Conservation (phyloP, 2,888 invertebrate species). For the Zaprionus bogoriensis region DNA sequence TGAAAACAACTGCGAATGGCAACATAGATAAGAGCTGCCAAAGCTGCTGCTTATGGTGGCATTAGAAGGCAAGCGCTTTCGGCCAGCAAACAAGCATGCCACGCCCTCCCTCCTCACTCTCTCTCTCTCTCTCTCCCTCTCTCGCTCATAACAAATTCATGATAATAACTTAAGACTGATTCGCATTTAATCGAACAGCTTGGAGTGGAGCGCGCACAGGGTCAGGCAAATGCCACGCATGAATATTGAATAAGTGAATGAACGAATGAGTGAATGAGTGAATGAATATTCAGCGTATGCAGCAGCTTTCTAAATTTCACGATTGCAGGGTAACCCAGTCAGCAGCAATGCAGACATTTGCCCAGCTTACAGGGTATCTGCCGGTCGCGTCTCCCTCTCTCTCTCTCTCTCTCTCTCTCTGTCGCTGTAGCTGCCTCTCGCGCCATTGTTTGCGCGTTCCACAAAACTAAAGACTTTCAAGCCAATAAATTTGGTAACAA, state of each 20-base stretch:
- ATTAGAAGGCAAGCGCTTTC: slow-evolving; percentile 5
- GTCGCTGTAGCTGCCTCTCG: no score
- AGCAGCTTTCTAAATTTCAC: slow-evolving; percentile 5
- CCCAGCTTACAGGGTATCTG: no score
- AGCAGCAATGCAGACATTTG: no score
- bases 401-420: no score
- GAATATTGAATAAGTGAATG: not conserved
- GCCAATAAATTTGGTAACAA: slow-evolving; percentile 58
- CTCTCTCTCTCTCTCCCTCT: not conserved
- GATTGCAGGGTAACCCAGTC: not conserved
- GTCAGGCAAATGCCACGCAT: not conserved
- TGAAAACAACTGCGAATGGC: slow-evolving; percentile 29
- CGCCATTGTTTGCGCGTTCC: no score
- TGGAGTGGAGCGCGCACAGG: not conserved
- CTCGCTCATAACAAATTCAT: not conserved
- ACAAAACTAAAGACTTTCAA: slow-evolving; percentile 35
- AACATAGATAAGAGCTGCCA: slow-evolving; percentile 29
- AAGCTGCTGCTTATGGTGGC: slow-evolving; percentile 16
- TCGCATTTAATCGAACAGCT: not conserved
- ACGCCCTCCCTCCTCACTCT: not conserved
- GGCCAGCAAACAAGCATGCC: not conserved
- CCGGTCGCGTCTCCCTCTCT: no score
- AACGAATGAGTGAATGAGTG: not conserved
- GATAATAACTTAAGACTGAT: not conserved
- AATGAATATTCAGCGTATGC: not conserved